Percentiles rank a stretch among this genome's conserved stretches.
Evolutionary conservation across 2,888 invertebrate genomes (phyloP).

Genomic region (Lasioglossum vierecki): DNA sequence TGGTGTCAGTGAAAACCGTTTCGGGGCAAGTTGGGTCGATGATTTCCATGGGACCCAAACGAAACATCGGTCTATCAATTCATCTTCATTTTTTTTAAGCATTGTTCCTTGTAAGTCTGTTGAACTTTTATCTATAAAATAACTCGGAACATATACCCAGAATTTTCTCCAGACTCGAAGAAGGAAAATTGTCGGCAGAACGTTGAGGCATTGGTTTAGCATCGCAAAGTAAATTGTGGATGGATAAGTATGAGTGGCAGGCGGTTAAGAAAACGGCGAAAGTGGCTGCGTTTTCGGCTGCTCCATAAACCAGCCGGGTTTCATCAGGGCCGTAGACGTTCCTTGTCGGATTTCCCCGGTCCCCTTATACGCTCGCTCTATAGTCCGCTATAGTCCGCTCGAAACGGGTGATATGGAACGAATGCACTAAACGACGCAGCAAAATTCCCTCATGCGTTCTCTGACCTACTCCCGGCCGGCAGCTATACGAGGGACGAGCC

Average conservation of each 20-base stretch:
- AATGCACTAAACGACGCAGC: constrained; percentile 20
- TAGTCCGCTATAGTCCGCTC: not conserved
- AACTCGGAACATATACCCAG: too few relatives aligned
- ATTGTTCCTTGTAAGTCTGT: too few relatives aligned
- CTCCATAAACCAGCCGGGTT: not conserved
- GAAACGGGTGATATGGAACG: constrained; percentile 15
- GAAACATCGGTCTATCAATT: too few relatives aligned
- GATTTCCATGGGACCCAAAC: too few relatives aligned
- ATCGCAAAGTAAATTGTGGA: not conserved
- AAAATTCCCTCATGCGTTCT: constrained; percentile 20
- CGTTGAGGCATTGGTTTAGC: not conserved
- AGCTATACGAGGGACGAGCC: constrained; percentile 10
- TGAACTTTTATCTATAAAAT: too few relatives aligned
- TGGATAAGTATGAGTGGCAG: not conserved
- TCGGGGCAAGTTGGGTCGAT: too few relatives aligned
- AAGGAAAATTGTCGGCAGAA: not conserved
- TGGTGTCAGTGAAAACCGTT: too few relatives aligned
- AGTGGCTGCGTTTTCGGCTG: not conserved
- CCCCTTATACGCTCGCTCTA: not conserved
- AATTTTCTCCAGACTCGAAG: too few relatives aligned
- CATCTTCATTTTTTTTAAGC: too few relatives aligned
- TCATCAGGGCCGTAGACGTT: constrained; percentile 3
- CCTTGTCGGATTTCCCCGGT: not conserved
- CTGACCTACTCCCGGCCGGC: constrained; percentile 6
- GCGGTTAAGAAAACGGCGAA: not conserved